Evolutionary conservation across 2,888 invertebrate genomes (phyloP), one percentile per base, ranked within the genome.

Genomic region (Microchrysa polita): DNA sequence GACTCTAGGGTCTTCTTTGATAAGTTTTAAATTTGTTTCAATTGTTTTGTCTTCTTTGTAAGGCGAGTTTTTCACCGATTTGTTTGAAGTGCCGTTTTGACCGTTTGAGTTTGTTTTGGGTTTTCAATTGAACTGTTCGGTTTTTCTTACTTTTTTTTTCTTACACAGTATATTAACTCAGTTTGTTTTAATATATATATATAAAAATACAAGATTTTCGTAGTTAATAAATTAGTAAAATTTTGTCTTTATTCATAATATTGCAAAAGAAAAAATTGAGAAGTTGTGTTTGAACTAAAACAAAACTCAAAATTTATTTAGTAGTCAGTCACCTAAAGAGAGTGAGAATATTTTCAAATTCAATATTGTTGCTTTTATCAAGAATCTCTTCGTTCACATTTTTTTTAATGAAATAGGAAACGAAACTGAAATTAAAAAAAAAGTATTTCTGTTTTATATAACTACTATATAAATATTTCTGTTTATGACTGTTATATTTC

Each of bases 401-500:
- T 34, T 34, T 61, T 34, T 34, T 34, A 34, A n/a, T 14, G 10
- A 44, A 14, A 44, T 12, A 44, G 14, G 48, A 44, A 44, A n/a
- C n/a, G n/a, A n/a, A n/a, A n/a, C n/a, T n/a, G n/a, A n/a, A n/a
- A n/a, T n/a, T n/a, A n/a, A n/a, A n/a, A n/a, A n/a, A n/a, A n/a
- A n/a, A n/a, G n/a, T n/a, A n/a, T n/a, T n/a, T n/a, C n/a, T n/a
- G n/a, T n/a, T n/a, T n/a, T n/a, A n/a, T n/a, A n/a, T n/a, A n/a
- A n/a, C n/a, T n/a, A n/a, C n/a, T n/a, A n/a, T n/a, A n/a, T n/a
- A n/a, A n/a, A n/a, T 34, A 7, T 2, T 34, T 34, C 7, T 34
- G 27, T 69, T 44, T 61, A n/a, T 72, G 71, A 74, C 72, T 65
- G 67, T n/a, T n/a, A n/a, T 75, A 75, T 75, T 73, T 72, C 72